Evolutionary conservation across 2,113 vertebrate genomes (phyloP).

Genomic region (Sceloporus tristichus): DNA sequence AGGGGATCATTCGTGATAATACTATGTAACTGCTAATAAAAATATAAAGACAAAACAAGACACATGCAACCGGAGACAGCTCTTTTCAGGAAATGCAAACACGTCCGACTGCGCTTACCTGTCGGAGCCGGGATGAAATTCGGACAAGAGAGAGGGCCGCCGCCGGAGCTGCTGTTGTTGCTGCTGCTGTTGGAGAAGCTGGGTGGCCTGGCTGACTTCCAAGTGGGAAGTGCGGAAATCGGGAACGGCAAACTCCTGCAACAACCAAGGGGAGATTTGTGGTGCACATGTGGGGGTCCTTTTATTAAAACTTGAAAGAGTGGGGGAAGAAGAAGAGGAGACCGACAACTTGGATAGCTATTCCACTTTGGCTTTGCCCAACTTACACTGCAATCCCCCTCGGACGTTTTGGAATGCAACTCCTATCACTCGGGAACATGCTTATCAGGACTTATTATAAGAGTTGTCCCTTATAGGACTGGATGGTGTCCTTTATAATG

Average conservation of each 20-base stretch:
- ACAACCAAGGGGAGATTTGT: no score
- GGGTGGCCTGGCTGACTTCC: constrained; percentile 84
- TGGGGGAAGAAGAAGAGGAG: rapidly evolving
- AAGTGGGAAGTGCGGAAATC: constrained; percentile 91
- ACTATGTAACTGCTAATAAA: no score
- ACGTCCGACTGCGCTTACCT: constrained; percentile 78
- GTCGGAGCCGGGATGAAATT: constrained; percentile 95
- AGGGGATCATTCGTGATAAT: no score
- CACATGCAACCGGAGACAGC: no score
- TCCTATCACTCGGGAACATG: background rate
- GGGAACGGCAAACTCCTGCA: constrained; percentile 92
- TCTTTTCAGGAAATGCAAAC: no score
- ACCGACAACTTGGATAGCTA: background rate
- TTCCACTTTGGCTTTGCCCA: no score
- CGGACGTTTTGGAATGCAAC: background rate
- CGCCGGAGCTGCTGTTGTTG: constrained; percentile 87
- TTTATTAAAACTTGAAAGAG: background rate
- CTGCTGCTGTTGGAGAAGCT: constrained; percentile 83
- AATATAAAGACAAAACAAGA: no score
- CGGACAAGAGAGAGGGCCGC: constrained; percentile 93
- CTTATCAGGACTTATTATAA: background rate
- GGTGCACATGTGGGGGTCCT: no score
- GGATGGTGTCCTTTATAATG: no score
- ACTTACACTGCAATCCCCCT: no score
- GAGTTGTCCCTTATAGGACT: no score